phyloP scores from a whole-genome alignment of 2,797 vertebrate genomes.

The Liasis olivaceus region DNA sequence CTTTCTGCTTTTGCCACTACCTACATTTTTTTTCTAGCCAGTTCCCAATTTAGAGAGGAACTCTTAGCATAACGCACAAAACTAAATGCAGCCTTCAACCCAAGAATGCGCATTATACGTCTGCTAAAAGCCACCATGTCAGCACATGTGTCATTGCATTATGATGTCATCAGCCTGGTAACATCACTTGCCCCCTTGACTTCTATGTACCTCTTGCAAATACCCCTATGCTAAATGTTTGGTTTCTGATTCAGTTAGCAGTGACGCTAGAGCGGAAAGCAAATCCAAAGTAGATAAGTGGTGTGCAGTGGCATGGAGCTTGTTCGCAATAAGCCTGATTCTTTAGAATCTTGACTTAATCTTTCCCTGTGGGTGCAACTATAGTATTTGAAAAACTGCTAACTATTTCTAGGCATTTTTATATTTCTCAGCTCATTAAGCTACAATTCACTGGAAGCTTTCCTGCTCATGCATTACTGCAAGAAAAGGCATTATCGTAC shows the following conservation, averaged over 20 bases:
- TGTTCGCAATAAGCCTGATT: background rate
- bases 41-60: too few relatives aligned
- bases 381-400: background rate
- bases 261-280: background rate
- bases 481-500: background rate
- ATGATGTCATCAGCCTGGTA: too few relatives aligned
- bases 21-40: too few relatives aligned
- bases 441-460: background rate
- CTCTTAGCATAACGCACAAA: too few relatives aligned
- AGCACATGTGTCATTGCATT: too few relatives aligned
- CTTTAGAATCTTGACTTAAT: background rate
- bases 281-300: background rate
- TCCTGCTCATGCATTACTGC: background rate
- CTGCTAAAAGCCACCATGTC: too few relatives aligned
- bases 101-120: too few relatives aligned
- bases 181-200: too few relatives aligned
- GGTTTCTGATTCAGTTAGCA: background rate
- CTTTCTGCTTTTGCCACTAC: too few relatives aligned
- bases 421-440: background rate
- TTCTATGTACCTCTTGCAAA: too few relatives aligned
- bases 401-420: background rate
- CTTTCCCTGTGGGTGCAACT: background rate
- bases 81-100: too few relatives aligned
- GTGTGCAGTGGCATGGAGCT: background rate
- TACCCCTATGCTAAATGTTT: background rate